A percentile compares a stretch with the other conserved stretches of the same genome.
Conservation (phyloP, 2,113 vertebrate genomes). For the Agelaius tricolor region DNA sequence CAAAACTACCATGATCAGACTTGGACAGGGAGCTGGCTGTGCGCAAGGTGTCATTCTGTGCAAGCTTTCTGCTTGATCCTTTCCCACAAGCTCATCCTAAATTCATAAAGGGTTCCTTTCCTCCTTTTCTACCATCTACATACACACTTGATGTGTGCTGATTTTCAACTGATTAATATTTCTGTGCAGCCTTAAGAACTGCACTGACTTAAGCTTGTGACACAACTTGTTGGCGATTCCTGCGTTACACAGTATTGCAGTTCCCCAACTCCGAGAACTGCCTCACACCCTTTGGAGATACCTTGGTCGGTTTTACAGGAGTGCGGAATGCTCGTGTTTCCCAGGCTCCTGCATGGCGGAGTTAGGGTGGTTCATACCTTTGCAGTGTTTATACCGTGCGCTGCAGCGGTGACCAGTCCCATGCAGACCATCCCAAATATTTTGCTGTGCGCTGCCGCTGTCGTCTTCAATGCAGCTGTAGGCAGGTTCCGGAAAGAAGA, state of each 20-base stretch:
- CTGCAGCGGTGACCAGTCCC: not conserved
- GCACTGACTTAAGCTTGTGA: not conserved
- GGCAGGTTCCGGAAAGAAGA: not conserved
- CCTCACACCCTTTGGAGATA: not conserved
- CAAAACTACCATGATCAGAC: not conserved
- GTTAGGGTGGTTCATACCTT: not conserved
- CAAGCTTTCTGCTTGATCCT: not conserved
- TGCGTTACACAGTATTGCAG: fast-evolving
- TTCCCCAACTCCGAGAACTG: not conserved
- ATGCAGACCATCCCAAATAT: not conserved
- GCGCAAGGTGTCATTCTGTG: fast-evolving
- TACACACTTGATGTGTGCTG: not conserved
- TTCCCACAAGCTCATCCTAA: not conserved
- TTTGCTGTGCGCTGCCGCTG: not conserved
- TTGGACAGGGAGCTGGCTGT: not conserved
- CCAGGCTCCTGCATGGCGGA: not conserved
- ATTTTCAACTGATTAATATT: not conserved
- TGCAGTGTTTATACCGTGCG: not conserved
- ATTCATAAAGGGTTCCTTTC: not conserved
- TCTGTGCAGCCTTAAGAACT: not conserved
- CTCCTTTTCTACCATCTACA: not conserved
- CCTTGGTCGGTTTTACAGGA: not conserved
- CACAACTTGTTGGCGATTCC: not conserved
- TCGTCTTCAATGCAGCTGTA: not conserved
- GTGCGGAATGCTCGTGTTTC: not conserved